Evolutionary conservation across 1,140 invertebrate genomes (phyloP), one percentile per base, ranked within the genome.

Genomic region (Bombus impatiens): DNA sequence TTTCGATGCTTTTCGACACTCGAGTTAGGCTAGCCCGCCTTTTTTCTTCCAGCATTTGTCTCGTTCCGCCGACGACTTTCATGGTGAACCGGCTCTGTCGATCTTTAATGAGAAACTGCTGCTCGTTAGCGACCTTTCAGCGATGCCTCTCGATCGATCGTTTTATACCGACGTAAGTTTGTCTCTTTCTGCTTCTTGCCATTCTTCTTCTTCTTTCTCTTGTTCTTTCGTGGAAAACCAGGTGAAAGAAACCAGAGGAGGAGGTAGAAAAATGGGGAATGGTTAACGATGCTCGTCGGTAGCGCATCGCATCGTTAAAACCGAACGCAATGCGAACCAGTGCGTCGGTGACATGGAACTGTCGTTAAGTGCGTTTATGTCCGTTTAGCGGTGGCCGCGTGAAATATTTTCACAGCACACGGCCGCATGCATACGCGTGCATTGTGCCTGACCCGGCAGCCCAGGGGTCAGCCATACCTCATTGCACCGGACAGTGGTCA

Each of bases 401-500:
- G 72, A 90, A 90, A 89, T 92, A 89, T 91, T 84, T 90, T 89
- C 81, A 67, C 67, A 47, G 47, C 75, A 42, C 78, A 70, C 78
- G 67, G 76, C 32, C 78, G 40, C 62, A 42, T 84, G 70, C 67
- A 85, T 53, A 68, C 62, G n/a, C 72, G 70, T 59, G 44, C 78
- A 86, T 86, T 71, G 77, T 88, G 74, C 87, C 89, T 88, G 88
- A 90, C 87, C 92, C 81, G 91, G 86, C 92, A 87, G 90, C 89
- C 89, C 88, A 78, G 80, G 91, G 88, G 87, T 90, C 86, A 86
- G 92, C 92, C 89, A 92, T 93, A 93, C 90, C 92, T 93, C 93
- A 94, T 94, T 94, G 93, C 93, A 93, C 89, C 89, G 93, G 92
- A 94, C 93, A 93, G 94, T 93, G 93, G 93, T 93, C 93, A 94